Evolutionary conservation across 2,113 vertebrate genomes (phyloP).

Genomic region (Nanger granti): DNA sequence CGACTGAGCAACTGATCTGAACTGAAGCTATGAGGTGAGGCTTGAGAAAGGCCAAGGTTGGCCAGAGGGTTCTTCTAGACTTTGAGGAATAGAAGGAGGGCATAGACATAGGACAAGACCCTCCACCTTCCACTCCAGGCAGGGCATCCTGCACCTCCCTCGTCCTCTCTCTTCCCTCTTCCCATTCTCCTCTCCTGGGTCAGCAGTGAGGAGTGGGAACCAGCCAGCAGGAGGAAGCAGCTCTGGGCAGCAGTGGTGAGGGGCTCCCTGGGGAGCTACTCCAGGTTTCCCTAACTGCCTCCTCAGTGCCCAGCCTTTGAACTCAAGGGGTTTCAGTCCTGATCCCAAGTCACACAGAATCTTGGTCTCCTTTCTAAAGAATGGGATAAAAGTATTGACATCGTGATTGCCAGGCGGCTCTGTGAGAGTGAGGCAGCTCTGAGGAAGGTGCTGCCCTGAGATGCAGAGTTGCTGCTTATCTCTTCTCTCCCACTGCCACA

Average conservation of each 20-base stretch:
- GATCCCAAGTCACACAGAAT: background rate
- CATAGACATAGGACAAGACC: background rate
- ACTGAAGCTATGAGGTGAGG: rapidly evolving
- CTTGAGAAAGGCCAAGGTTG: background rate
- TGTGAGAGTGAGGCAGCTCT: too few relatives aligned
- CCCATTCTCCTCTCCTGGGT: background rate
- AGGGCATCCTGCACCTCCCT: background rate
- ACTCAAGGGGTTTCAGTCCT: background rate
- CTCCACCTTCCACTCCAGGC: background rate
- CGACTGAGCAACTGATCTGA: too few relatives aligned
- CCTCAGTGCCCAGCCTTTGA: background rate
- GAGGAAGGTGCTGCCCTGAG: background rate
- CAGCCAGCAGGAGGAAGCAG: background rate
- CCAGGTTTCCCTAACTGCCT: too few relatives aligned
- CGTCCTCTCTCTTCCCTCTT: background rate
- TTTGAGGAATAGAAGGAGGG: background rate
- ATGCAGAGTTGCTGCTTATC: background rate
- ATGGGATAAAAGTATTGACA: background rate
- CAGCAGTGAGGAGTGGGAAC: background rate
- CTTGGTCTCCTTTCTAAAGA: background rate
- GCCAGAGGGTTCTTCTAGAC: background rate
- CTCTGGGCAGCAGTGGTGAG: background rate
- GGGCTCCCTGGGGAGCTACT: background rate
- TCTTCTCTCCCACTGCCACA: background rate
- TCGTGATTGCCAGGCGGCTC: background rate